Evolutionary conservation across 2,888 invertebrate genomes (phyloP).

Genomic region (Tipula helvola): DNA sequence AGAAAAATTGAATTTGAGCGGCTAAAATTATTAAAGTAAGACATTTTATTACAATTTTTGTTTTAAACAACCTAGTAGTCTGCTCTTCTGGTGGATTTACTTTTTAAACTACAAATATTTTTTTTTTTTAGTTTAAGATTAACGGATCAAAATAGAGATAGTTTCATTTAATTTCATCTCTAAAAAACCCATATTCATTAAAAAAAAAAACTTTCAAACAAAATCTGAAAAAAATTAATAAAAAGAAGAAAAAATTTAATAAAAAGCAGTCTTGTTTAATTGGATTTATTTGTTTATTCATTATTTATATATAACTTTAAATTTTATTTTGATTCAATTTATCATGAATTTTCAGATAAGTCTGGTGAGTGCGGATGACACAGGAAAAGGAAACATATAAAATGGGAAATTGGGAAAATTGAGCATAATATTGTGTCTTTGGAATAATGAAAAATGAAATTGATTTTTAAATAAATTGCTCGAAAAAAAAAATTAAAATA

Average conservation of each 20-base stretch:
- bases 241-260: background rate
- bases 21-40: background rate
- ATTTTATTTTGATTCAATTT: background rate
- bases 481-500: background rate
- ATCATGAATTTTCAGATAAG: background rate
- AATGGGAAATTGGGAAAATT: background rate
- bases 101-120: background rate
- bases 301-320: background rate
- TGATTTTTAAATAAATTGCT: background rate
- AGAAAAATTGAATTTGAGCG: background rate
- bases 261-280: background rate
- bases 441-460: background rate
- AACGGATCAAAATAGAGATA: background rate
- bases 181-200: background rate
- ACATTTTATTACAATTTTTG: background rate
- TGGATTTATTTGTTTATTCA: background rate
- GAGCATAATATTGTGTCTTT: background rate
- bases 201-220: background rate
- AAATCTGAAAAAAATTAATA: background rate
- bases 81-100: background rate
- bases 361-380: background rate
- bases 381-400: background rate
- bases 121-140: background rate
- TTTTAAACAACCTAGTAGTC: background rate
- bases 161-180: background rate